Conservation (phyloP, 2,113 vertebrate species). For the Gallinago undulata region DNA sequence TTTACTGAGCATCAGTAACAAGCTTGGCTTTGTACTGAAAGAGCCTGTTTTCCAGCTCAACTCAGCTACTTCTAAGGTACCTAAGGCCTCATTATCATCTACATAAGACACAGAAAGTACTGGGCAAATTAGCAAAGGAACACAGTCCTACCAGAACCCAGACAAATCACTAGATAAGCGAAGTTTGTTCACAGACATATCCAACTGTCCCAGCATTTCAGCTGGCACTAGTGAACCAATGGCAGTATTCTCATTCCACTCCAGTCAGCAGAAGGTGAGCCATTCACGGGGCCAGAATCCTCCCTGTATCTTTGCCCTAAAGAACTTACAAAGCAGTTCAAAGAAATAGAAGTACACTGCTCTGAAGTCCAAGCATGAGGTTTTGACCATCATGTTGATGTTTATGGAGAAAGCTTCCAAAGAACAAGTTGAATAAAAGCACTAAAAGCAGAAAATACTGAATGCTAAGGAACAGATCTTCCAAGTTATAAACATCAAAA, state of each 20-base stretch:
- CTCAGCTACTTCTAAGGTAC: neutral
- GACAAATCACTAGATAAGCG: neutral
- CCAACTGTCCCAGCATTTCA: neutral
- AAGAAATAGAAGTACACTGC: neutral
- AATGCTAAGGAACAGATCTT: neutral
- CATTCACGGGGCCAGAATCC: neutral
- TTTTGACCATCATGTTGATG: neutral
- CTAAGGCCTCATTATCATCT: neutral
- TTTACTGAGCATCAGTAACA: neutral
- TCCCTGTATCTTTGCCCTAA: neutral
- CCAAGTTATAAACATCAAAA: neutral
- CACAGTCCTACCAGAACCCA: neutral
- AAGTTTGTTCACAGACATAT: neutral
- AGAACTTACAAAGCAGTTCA: neutral
- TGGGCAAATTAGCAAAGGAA: neutral
- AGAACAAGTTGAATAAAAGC: neutral
- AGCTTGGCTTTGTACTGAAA: neutral
- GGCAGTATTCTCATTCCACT: neutral
- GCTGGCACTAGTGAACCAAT: neutral
- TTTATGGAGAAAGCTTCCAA: neutral
- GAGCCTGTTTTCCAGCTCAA: neutral
- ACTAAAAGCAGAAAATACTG: neutral
- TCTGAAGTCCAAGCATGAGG: neutral
- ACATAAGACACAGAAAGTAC: neutral
- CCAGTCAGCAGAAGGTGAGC: neutral